Conservation (phyloP, 2,797 vertebrate species). For the Argyrosomus regius region DNA sequence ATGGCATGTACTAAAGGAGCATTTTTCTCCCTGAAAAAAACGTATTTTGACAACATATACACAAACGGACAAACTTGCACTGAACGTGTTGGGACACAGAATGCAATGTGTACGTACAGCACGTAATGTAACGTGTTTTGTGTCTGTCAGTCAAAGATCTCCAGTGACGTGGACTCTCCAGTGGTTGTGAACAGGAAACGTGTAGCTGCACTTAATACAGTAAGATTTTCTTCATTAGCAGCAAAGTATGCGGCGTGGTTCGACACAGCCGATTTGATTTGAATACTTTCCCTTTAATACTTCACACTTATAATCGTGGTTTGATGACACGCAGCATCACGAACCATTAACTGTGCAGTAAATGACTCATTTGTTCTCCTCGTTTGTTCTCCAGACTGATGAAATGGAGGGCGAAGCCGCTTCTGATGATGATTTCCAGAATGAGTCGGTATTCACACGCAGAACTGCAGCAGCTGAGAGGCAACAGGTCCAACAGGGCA, state of each 20-base stretch:
- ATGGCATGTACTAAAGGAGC: background rate
- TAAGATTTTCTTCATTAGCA: slow-evolving; percentile 54
- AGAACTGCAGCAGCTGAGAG: slow-evolving; percentile 43
- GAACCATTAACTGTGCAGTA: background rate
- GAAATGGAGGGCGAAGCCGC: slow-evolving; percentile 60
- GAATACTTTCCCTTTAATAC: background rate
- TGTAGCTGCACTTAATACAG: slow-evolving; percentile 58
- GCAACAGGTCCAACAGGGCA: slow-evolving; percentile 9
- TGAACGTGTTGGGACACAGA: background rate
- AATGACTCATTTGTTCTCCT: slow-evolving; percentile 10
- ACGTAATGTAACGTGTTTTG: background rate
- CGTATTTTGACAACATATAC: background rate
- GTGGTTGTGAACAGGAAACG: slow-evolving; percentile 72
- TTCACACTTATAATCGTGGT: background rate
- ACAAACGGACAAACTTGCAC: background rate
- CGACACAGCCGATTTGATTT: slow-evolving; percentile 11
- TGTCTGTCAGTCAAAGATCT: slow-evolving; percentile 63
- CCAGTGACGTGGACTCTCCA: slow-evolving; percentile 79
- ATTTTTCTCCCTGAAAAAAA: slow-evolving; percentile 11
- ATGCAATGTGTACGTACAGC: background rate
- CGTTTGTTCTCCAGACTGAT: slow-evolving; percentile 69
- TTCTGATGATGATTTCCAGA: slow-evolving; percentile 84
- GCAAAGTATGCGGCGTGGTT: background rate
- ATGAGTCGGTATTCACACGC: slow-evolving; percentile 21
- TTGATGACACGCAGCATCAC: slow-evolving; percentile 2